Percentiles rank a stretch among this genome's conserved stretches.
These are phyloP conservation scores for Sternotherus odoratus DNA, from an alignment of 2,797 vertebrate genomes.

Conservation along the genomic window DNA sequence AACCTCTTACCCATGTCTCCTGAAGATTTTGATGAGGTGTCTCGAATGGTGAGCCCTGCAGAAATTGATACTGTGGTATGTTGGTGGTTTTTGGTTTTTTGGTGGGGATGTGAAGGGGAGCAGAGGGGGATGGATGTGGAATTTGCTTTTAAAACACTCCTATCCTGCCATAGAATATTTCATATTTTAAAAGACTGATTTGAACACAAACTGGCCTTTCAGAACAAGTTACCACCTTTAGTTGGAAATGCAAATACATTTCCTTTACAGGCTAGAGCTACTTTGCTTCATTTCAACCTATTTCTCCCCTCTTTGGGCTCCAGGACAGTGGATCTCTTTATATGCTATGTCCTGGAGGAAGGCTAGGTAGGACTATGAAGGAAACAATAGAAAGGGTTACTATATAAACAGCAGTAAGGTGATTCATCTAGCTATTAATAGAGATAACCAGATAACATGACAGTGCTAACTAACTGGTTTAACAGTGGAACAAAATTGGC, in stretches of 20 bases:
- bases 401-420: too few species aligned
- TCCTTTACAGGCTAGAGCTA: not conserved
- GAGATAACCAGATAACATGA: too few species aligned
- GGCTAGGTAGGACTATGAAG: too few species aligned
- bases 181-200: not conserved
- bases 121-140: fast-evolving
- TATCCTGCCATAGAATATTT: fast-evolving
- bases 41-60: conserved; percentile 79
- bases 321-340: too few species aligned
- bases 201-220: not conserved
- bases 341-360: too few species aligned
- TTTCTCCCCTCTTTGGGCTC: too few species aligned
- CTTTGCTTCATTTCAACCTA: not conserved
- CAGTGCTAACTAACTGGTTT: too few species aligned
- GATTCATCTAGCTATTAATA: too few species aligned
- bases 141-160: not conserved
- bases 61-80: conserved; percentile 90
- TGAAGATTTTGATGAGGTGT: conserved; percentile 88
- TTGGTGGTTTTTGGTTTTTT: not conserved
- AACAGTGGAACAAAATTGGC: too few species aligned
- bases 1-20: conserved; percentile 92
- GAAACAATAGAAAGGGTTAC: too few species aligned
- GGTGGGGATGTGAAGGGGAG: not conserved
- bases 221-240: fast-evolving
- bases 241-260: not conserved